A percentile compares a stretch with the other conserved stretches of the same genome.
phyloP scores from a whole-genome alignment of 2,113 vertebrate species.

The Protomyctophum bolini region DNA sequence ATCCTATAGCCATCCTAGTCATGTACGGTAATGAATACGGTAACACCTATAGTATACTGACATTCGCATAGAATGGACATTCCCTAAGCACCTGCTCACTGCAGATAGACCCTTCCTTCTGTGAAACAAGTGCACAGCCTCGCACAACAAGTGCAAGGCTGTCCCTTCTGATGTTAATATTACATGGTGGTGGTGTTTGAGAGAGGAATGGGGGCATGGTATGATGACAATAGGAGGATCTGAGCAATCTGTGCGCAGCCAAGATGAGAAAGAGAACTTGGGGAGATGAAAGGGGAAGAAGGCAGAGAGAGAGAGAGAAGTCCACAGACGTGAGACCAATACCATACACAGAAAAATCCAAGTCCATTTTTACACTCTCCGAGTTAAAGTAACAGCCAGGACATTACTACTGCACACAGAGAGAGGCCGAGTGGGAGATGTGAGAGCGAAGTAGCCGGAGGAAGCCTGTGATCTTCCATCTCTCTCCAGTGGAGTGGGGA shows the following conservation, averaged over 20 bases:
- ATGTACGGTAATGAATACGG: too few species aligned
- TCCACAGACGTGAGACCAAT: neutral
- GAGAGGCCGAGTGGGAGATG: slow-evolving; percentile 22
- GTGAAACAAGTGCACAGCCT: too few species aligned
- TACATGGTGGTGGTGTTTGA: slow-evolving; percentile 62
- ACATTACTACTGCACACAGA: slow-evolving; percentile 9
- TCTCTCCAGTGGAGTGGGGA: slow-evolving; percentile 25
- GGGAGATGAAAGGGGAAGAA: neutral
- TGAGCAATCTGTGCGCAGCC: slow-evolving; percentile 50
- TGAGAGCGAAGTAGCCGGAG: slow-evolving; percentile 16
- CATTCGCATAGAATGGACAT: too few species aligned
- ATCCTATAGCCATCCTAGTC: too few species aligned
- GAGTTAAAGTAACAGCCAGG: neutral
- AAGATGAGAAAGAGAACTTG: slow-evolving; percentile 11
- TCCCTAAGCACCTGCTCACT: too few species aligned
- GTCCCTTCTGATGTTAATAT: slow-evolving; percentile 63
- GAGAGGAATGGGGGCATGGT: slow-evolving; percentile 32
- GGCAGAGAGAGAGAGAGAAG: neutral
- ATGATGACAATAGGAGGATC: slow-evolving; percentile 54
- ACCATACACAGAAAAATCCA: neutral
- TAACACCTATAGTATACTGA: too few species aligned
- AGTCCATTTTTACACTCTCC: too few species aligned
- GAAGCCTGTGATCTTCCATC: slow-evolving; percentile 41
- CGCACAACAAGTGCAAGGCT: slow-evolving; percentile 27
- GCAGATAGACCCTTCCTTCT: too few species aligned